phyloP scores from a whole-genome alignment of 2,797 vertebrate species.

The Bufotes viridis region DNA sequence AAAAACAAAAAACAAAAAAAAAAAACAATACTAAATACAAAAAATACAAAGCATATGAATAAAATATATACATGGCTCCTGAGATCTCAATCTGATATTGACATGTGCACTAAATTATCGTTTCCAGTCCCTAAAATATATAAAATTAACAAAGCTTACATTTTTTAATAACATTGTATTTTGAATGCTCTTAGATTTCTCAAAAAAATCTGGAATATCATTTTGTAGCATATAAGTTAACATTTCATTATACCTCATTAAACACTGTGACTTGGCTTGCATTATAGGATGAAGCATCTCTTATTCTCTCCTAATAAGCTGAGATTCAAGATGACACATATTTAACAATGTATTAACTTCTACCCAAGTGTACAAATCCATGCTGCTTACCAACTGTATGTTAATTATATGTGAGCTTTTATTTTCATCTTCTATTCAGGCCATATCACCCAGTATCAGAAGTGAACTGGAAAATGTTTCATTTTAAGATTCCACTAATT shows the following conservation, averaged over 20 bases:
- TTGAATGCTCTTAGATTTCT: background rate
- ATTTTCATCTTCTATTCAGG: constrained; percentile 13
- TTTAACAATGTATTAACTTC: constrained; percentile 47
- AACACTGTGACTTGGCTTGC: constrained; percentile 53
- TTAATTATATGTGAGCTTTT: constrained; percentile 40
- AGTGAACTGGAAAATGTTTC: constrained; percentile 8
- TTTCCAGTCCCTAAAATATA: background rate
- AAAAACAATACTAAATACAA: background rate
- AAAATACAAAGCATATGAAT: background rate
- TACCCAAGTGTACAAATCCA: constrained; percentile 49
- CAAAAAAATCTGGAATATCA: background rate
- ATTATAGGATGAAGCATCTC: constrained; percentile 36
- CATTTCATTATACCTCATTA: constrained; percentile 29
- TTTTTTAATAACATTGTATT: background rate
- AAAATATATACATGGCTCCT: no score
- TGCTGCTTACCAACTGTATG: constrained; percentile 51
- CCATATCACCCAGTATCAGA: constrained; percentile 31
- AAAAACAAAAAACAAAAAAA: no score
- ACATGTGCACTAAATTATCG: background rate
- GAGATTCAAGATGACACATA: constrained; percentile 44
- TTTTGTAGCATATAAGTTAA: constrained; percentile 9
- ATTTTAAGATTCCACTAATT: background rate
- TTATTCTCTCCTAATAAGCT: constrained; percentile 24
- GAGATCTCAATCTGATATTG: background rate
- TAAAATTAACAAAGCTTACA: background rate